Evolutionary conservation across 2,888 invertebrate species (phyloP).

Genomic region (Folsomia manolachei): DNA sequence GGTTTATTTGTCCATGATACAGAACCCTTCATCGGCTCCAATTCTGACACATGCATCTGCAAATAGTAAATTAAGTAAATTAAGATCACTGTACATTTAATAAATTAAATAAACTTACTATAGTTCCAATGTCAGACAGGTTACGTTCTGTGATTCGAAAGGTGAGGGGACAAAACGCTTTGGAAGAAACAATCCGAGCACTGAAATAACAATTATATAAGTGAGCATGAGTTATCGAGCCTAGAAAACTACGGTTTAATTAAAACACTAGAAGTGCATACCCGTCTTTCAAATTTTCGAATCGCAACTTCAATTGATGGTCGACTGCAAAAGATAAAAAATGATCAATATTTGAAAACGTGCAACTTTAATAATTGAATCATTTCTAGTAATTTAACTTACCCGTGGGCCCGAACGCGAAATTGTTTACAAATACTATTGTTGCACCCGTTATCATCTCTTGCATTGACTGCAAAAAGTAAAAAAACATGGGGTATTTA

Average conservation of each 20-base stretch:
- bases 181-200: slow-evolving; percentile 95
- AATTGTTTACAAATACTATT: slow-evolving; percentile 98
- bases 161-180: slow-evolving; percentile 97
- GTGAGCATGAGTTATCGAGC: too few relatives aligned
- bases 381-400: too few relatives aligned
- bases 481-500: too few relatives aligned
- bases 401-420: slow-evolving; percentile 95
- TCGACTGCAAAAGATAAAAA: too few relatives aligned
- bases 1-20: slow-evolving; percentile 99
- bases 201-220: too few relatives aligned
- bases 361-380: too few relatives aligned
- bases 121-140: slow-evolving; percentile 94
- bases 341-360: too few relatives aligned
- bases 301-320: slow-evolving; percentile 91
- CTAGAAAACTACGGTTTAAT: too few relatives aligned
- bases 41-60: slow-evolving; percentile 89
- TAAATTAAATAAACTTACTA: slow-evolving; percentile 56
- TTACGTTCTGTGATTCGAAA: slow-evolving; percentile 97
- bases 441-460: slow-evolving; percentile 92
- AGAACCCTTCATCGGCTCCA: slow-evolving; percentile 89
- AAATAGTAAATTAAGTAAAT: background rate
- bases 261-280: too few relatives aligned
- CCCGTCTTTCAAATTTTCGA: slow-evolving; percentile 93
- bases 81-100: background rate
- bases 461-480: too few relatives aligned